Evolutionary conservation across 2,888 invertebrate genomes (phyloP), one percentile per base, ranked within the genome.

Genomic region (Phorcus lineatus): DNA sequence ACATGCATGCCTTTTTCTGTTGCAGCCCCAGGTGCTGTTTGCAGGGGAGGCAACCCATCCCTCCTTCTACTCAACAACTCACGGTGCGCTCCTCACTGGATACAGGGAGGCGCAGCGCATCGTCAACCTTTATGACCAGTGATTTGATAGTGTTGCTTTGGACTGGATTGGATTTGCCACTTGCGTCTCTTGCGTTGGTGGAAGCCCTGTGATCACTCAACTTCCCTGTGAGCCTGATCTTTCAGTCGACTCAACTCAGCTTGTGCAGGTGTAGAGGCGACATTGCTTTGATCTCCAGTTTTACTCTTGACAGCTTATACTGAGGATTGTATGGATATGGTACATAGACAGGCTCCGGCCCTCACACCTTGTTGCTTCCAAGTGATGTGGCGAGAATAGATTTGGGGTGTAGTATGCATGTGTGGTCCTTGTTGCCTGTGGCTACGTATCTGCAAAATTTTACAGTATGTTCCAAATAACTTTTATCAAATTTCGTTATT

Each of bases 1-100:
- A 16, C 13, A 76, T 16, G 22, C n/a, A 17, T 36, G 17, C 47
- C 0, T 47, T 77, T 80, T 74, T 74, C 77, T 77, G 47, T 89
- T 89, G 70, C 89, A 97, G 97, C 97, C 97, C 87, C 95, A 95
- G 54, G 93, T 97, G 88, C 94, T 97, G 91, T 98, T 98, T 94
- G 98, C 98, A 89, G 98, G 98, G 82, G 98, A 98, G 94, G 98
- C 98, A 90, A 98, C 98, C 66, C 98, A 98, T 94, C 96, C 96
- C 91, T 96, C 95, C 92, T 98, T 97, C 93, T 98, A 98, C 93
- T 98, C 98, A 75, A 98, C 98, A 1, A 97, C 97, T 53, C 98
- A 98, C 92, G 98, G 98, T 74, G 98, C 98, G 54, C 97, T 97
- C 91, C 94, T 98, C 79, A 96, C 97, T 74, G 98, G 98, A 7